Base-by-base conservation (phyloP, 2,113 vertebrate species). In the Ramphastos sulfuratus region DNA sequence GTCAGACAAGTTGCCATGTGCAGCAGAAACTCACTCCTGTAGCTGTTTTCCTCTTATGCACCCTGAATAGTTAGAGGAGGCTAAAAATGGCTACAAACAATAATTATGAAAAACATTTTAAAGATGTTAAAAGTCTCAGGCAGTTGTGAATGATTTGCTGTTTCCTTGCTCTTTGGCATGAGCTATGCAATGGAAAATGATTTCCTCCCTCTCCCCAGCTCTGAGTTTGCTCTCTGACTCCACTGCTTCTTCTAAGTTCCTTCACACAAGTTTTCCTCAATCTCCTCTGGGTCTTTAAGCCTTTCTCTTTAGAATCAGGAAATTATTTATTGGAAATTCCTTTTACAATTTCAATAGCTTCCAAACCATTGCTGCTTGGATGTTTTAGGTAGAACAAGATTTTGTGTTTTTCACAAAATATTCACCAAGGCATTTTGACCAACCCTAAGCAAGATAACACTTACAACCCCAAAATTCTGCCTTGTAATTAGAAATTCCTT, bases 1-100 rank as follows among this genome's bases (percentile, higher is more conserved):
- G 37, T 20, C 6, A 66, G n/a, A 69, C 20, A 5, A 4, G 2
- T 28, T 39, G n/a, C 55, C 61, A 11, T 1, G 0, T 1, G 1
- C 55, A 24, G 4, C 56, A 87, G 50, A 93, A 92, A 42, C 12
- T 9, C 23, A 46, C 7, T 80, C 11, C 28, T 60, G 44, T 37
- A 76, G 7, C 19, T 80, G 3, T 73, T 82, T 65, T 23, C 13
- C 31, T 86, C 15, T 56, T 67, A 3, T 33, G 15, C 13, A 5
- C 42, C 54, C 25, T n/a, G 42, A 85, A 25, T 28, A 87, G 70
- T 61, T 82, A 71, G 9, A 54, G 33, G 16, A 55, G 12, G 56
- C 60, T 84, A 70, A 89, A 90, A 91, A n/a, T 25, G 31, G 27
- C 12, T 37, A 75, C 46, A 79, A 78, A 77, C 3, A n/a, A 44